Evolutionary conservation across 1,140 invertebrate species (phyloP).

Genomic region (Drosophila funebris): DNA sequence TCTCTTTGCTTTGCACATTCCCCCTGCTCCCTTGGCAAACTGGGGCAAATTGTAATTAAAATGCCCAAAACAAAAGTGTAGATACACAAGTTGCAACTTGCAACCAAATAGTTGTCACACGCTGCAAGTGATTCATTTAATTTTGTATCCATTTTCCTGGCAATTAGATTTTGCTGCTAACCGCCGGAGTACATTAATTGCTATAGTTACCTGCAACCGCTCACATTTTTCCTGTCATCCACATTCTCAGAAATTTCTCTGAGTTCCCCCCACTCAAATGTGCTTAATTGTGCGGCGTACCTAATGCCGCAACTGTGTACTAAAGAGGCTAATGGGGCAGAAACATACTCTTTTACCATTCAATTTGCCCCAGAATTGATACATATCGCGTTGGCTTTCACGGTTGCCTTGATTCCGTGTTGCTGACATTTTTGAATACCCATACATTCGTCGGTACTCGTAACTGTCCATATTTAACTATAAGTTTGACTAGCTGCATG

Average conservation of each 20-base stretch:
- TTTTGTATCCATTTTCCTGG: background rate
- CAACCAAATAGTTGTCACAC: slow-evolving; percentile 47
- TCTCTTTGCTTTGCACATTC: background rate
- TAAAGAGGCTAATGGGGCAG: slow-evolving; percentile 29
- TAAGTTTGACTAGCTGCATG: too few species aligned
- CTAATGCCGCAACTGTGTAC: slow-evolving; percentile 23
- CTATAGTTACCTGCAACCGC: background rate
- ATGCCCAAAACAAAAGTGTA: slow-evolving; percentile 50
- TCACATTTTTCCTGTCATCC: background rate
- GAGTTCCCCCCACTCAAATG: slow-evolving; percentile 5
- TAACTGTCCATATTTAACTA: too few species aligned
- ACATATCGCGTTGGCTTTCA: slow-evolving; percentile 6
- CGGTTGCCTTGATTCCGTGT: background rate
- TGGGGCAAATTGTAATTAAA: slow-evolving; percentile 65
- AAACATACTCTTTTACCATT: slow-evolving; percentile 1
- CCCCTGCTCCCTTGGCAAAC: slow-evolving; percentile 8
- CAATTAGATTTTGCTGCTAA: background rate
- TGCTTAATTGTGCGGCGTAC: slow-evolving; percentile 40
- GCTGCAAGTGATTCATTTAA: slow-evolving; percentile 41
- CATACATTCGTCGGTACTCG: too few species aligned
- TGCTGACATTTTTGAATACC: too few species aligned
- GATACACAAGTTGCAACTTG: slow-evolving; percentile 11
- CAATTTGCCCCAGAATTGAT: slow-evolving; percentile 25
- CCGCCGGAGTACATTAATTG: background rate
- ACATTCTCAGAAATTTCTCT: background rate